Evolutionary conservation across 1,140 invertebrate genomes (phyloP), one percentile per base, ranked within the genome.

Genomic region (Dinothrombium tinctorium): DNA sequence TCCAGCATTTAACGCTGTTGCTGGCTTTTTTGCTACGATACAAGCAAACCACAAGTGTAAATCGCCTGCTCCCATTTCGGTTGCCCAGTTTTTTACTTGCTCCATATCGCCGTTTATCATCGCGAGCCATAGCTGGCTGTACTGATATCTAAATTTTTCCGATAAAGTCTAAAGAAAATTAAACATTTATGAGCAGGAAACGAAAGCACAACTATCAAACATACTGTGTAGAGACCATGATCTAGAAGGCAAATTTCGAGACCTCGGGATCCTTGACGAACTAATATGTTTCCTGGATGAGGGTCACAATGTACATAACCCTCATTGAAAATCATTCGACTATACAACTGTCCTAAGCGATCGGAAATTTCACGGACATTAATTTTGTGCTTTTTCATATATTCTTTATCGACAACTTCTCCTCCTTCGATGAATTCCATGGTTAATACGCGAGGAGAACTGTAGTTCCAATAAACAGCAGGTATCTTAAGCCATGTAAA

Each of bases 231-330:
- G 17, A 99, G 67, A 9, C 92, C 92, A 65, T 99, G 92, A 63
- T 99, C 92, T 22, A 99, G 59, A 3, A 99, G 62, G 39, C 83
- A 65, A 37, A 99, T 71, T 54, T 90, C 69, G 14, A 29, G 26
- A 38, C 50, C 42, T 21, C 49, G 37, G 7, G 43, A 15, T 28
- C 50, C 56, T 41, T 59, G 55, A 26, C 58, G 54, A 0, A 98
- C 72, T 2, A 96, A 60, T 44, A 99, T 81, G 63, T 98, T 98
- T 4, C 92, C 92, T 7, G 92, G 90, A 67, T 99, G 92, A 7
- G 92, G 92, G 67, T 99, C 92, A 57, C 84, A 87, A 54, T 99
- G 92, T 12, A 98, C 82, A 60, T 87, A 94, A 1, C 92, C 92
- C 46, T 80, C 72, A 5, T 77, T 72, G 62, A 96, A 98, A 52